A percentile compares a stretch with the other conserved stretches of the same genome.
Evolutionary conservation across 53 echinoderm and acorn worm genomes (phyloP).

Genomic region (Stichopus horrens): DNA sequence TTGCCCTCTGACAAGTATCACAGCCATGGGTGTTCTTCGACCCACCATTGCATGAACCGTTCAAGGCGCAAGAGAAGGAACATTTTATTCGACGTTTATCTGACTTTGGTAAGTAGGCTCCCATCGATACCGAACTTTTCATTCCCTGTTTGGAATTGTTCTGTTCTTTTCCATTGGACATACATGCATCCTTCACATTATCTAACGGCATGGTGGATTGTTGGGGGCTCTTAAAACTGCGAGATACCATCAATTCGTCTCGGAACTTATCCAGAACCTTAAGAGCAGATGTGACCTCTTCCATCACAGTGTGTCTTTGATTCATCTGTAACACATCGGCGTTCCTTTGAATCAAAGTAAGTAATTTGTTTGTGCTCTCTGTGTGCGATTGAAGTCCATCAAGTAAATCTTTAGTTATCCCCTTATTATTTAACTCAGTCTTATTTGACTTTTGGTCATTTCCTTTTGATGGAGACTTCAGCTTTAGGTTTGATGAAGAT

Average conservation of each 20-base stretch:
- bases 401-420: background rate
- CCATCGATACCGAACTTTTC: background rate
- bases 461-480: background rate
- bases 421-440: background rate
- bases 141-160: background rate
- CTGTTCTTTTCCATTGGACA: background rate
- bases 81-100: background rate
- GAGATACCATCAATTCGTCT: background rate
- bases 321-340: background rate
- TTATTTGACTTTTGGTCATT: background rate
- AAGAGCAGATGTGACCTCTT: background rate
- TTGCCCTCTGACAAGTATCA: background rate
- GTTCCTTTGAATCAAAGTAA: background rate
- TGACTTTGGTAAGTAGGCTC: background rate
- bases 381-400: background rate
- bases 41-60: background rate
- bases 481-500: too few species aligned
- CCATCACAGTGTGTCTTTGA: background rate
- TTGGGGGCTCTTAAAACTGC: background rate
- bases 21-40: background rate
- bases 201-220: background rate
- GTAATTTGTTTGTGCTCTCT: background rate
- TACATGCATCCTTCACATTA: background rate
- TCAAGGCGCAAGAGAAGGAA: slow-evolving; percentile 16
- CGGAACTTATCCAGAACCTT: background rate